Percentiles rank a stretch among this genome's conserved stretches.
Evolutionary conservation across 37 sponge, comb jelly and placozoan species (phyloP).

Genomic region (Oscarella lobularis): DNA sequence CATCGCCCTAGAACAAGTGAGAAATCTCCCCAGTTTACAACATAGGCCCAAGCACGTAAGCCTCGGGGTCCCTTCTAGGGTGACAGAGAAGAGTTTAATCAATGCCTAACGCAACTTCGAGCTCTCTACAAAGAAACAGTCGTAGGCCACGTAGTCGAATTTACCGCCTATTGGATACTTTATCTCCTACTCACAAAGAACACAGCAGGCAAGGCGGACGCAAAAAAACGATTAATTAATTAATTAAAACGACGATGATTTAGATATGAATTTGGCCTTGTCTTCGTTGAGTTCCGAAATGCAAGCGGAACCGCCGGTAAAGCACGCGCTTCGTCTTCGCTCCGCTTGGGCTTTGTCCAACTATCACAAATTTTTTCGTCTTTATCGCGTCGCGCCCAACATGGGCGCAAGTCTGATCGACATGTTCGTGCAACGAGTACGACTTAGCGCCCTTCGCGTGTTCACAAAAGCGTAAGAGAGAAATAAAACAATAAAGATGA

Average conservation of each 20-base stretch:
- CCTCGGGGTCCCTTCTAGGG: slow-evolving; percentile 20
- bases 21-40: background rate
- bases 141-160: slow-evolving; percentile 63
- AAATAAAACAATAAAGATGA: background rate
- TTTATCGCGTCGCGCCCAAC: slow-evolving; percentile 60
- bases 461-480: slow-evolving; percentile 79
- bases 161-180: slow-evolving; percentile 82
- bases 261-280: background rate
- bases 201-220: slow-evolving; percentile 51
- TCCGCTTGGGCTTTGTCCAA: slow-evolving; percentile 72
- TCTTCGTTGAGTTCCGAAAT: background rate
- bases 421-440: slow-evolving; percentile 78
- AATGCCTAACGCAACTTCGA: slow-evolving; percentile 88
- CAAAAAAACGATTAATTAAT: too few species aligned
- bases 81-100: slow-evolving; percentile 91
- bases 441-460: slow-evolving; percentile 50
- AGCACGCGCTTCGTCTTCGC: slow-evolving; percentile 55
- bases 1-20: slow-evolving; percentile 80
- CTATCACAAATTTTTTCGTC: slow-evolving; percentile 70
- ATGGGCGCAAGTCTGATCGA: slow-evolving; percentile 66
- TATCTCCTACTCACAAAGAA: slow-evolving; percentile 75
- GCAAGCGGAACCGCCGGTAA: slow-evolving; percentile 32
- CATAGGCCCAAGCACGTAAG: background rate
- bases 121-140: slow-evolving; percentile 39
- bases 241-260: background rate